Percentiles rank a stretch among this genome's conserved stretches.
These are phyloP conservation scores for Coregonus sp. DNA, from an alignment of 2,797 vertebrate species.

Conservation along the genomic window DNA sequence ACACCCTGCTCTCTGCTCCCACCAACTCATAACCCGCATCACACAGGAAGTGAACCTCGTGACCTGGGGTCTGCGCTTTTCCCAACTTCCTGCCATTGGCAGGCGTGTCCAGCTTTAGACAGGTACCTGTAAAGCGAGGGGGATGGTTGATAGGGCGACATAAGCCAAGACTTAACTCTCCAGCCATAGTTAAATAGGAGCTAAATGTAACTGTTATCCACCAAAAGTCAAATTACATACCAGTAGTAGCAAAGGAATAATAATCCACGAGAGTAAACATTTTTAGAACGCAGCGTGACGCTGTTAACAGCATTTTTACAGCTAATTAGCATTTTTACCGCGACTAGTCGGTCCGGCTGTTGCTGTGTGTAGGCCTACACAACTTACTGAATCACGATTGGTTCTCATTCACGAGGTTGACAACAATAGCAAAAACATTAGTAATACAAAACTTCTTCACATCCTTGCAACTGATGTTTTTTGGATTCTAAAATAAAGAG, in stretches of 20 bases:
- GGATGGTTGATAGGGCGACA: background rate
- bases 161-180: background rate
- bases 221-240: background rate
- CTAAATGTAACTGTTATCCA: background rate
- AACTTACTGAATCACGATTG: too few species aligned
- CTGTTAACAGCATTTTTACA: too few species aligned
- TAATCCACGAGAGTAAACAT: too few species aligned
- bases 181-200: background rate
- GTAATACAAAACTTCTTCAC: too few species aligned
- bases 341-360: too few species aligned
- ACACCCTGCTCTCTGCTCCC: constrained; percentile 80
- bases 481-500: background rate
- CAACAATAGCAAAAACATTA: background rate
- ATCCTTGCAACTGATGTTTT: background rate
- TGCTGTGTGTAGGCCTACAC: too few species aligned
- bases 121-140: constrained; percentile 70
- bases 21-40: constrained; percentile 76
- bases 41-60: constrained; percentile 85
- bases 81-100: constrained; percentile 81
- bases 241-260: too few species aligned
- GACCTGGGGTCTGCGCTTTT: constrained; percentile 67
- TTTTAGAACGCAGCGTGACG: too few species aligned
- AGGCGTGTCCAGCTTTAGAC: constrained; percentile 71
- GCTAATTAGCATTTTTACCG: too few species aligned
- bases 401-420: background rate